Base-by-base conservation (phyloP, 2,113 vertebrate genomes). In the Orthonyx spaldingii region DNA sequence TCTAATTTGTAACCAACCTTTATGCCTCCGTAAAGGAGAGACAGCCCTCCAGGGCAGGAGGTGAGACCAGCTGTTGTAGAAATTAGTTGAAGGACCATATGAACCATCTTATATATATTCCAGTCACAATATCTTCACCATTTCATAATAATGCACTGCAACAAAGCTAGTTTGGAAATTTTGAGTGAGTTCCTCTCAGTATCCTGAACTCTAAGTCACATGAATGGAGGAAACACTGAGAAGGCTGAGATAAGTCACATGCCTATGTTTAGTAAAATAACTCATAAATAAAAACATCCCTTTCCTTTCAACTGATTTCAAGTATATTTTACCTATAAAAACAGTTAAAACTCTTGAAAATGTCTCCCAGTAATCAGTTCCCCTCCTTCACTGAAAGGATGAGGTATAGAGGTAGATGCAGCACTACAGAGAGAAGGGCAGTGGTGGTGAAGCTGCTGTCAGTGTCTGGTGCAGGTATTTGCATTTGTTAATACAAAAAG, bases 201-300 rank as follows among this genome's bases (percentile, higher is more conserved):
- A 91, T 78, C 86, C 32, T 89, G 78, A 93, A 71, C 41, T 19
- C 42, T 41, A 81, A 93, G 84, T 96, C 97, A 97, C 70, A 87
- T 94, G 91, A 89, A 90, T 21, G 75, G 76, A 91, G 66, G 90
- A 89, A 97, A 71, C 37, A 49, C 26, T 78, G 75, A 91, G 52
- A 72, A 78, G 71, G 44, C 66, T 78, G 78, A 93, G 75, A 80
- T 83, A 95, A 94, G 82, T 91, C 91, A 96, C 35, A 68, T 53
- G 87, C 30, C 87, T 90, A 22, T 80, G 68, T 95, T 96, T 87
- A 95, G 70, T 33, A 84, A 71, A 84, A 1, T 13, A 91, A 80
- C 39, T 64, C 22, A 4, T 37, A 93, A 96, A 81, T 77, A 69
- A 94, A 92, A 85, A 41, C 21, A 91, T 55, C 46, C 26, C 32